Percentiles rank a stretch among this genome's conserved stretches.
These are phyloP conservation scores for Plutomurus gul DNA, from an alignment of 1,140 invertebrate genomes.

Conservation along the genomic window DNA sequence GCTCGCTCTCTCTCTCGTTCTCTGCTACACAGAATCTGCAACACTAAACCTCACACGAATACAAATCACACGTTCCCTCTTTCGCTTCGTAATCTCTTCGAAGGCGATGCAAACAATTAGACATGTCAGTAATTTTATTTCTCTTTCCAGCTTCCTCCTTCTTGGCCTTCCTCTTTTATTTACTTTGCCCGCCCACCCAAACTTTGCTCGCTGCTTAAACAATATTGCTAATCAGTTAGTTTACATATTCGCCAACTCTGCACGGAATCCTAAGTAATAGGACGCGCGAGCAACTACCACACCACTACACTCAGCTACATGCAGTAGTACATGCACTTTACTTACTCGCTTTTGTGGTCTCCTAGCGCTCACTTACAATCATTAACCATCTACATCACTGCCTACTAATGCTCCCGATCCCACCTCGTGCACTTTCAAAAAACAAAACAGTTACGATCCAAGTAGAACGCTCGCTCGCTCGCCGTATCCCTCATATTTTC, in stretches of 20 bases:
- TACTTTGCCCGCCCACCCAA: slow-evolving; percentile 9
- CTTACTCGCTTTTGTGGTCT: too few relatives aligned
- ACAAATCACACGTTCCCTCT: slow-evolving; percentile 17
- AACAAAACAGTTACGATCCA: too few relatives aligned
- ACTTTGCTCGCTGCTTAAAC: slow-evolving; percentile 1
- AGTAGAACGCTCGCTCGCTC: not conserved
- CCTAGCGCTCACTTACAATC: too few relatives aligned
- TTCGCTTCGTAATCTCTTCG: not conserved
- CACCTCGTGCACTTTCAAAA: too few relatives aligned
- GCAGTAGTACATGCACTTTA: too few relatives aligned
- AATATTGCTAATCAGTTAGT: not conserved
- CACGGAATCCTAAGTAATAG: not conserved
- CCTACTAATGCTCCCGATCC: too few relatives aligned
- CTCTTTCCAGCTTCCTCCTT: not conserved
- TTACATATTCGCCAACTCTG: not conserved
- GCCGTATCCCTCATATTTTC: not conserved
- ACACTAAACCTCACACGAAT: slow-evolving; percentile 1
- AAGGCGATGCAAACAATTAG: slow-evolving; percentile 19
- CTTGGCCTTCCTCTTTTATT: not conserved
- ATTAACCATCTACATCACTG: too few relatives aligned
- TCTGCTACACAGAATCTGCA: not conserved
- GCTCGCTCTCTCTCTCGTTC: too few relatives aligned
- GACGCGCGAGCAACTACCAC: too few relatives aligned
- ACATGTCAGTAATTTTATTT: slow-evolving; percentile 15
- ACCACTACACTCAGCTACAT: too few relatives aligned